Evolutionary conservation across 2,888 invertebrate species (phyloP), one percentile per base, ranked within the genome.

Genomic region (Scrobipalpa atriplicella): DNA sequence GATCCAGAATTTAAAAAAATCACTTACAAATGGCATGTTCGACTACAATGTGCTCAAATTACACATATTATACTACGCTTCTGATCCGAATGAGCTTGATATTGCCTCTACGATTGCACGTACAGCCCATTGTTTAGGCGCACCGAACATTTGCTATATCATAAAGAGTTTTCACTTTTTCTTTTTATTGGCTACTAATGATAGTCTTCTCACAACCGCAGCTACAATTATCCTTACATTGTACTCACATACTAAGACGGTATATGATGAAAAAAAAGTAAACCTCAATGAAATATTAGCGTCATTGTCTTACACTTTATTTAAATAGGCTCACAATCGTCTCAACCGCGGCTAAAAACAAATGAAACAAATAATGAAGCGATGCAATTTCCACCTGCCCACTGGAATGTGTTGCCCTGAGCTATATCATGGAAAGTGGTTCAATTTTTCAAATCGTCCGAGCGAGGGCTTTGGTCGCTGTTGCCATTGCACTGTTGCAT

Each of bases 361-460:
- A 81, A 78, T 73, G 75, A 73, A 80, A 75, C 73, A 71, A 79
- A 77, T 80, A 81, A 81, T 78, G 78, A 82, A 80, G 78, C 81
- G 78, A 76, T 78, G 80, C 77, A 78, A 84, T 86, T 85, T 85
- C 82, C 81, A 85, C 83, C 84, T 84, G 85, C 77, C 73, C 78
- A 79, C 73, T 76, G 80, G 83, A 83, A 86, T 83, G 84, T 78
- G 72, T 73, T 74, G 84, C 81, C 80, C 73, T 77, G 70, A 83
- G 84, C 82, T 70, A 81, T 79, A 79, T 78, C 81, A 81, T 74
- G 79, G 86, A 86, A 87, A 87, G 86, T 86, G 85, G 83, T 85
- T 76, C 76, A 78, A 86, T 88, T 87, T 85, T 85, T 86, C 83
- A 85, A 85, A 81, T 73, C 70, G 72, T 71, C 73, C 69, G 68